Base-by-base conservation (phyloP, 2,113 vertebrate genomes). In the Ochotona curzoniae region DNA sequence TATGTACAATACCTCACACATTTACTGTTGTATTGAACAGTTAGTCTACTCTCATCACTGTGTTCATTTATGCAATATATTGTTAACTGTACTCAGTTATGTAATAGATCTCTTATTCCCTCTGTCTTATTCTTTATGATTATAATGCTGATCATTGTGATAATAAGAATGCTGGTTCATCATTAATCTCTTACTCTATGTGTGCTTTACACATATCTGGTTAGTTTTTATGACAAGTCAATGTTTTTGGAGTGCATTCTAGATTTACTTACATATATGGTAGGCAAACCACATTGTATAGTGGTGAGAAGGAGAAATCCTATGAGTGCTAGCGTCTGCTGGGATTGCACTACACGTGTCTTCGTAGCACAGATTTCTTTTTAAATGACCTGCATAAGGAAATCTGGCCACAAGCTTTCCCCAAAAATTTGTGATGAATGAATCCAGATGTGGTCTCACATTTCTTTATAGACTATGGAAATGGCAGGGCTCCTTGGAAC, bases 171-270 rank as follows among this genome's bases (percentile, higher is more conserved):
- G 9, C 20, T 63, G 21, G 30, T 74, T 30, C 11, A 90, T 86
- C 90, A 84, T 90, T 70, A 60, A 88, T 47, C n/a, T 75, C 44
- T 94, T 85, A 73, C 32, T 93, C 28, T 79, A 61, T 70, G 47
- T 0, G 1, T 88, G 32, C 13, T 64, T 91, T 79, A 64, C 15
- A 79, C 87, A 81, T 93, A 95, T 74, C 63, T 21, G 83, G 79
- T 90, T 87, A 87, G 90, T 90, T 60, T 89, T 93, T n/a, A 87
- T 51, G 47, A 84, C 35, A 89, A 64, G 21, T 82, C 69, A 82
- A 6, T 85, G 74, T 74, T 94, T 91, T 44, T 35, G 73, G 81
- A 90, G 44, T 90, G 30, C 83, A 91, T 81, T 76, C 64, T 88
- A 30, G 54, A 69, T 95, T 93, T 78, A 28, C 15, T 57, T 92